phyloP scores from a whole-genome alignment of 2,113 vertebrate genomes.

The Paedocypris sp. region DNA sequence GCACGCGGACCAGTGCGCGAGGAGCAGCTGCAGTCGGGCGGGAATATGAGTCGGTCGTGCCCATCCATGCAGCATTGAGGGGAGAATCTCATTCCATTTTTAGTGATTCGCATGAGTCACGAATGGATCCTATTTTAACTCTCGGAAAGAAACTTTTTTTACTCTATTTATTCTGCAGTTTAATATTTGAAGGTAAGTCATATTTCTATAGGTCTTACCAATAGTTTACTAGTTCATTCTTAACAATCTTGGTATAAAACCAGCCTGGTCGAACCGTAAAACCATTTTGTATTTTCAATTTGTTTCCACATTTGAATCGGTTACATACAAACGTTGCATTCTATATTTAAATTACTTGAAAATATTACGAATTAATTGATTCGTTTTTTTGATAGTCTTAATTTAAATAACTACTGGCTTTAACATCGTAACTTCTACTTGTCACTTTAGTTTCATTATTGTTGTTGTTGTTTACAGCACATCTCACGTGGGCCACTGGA shows the following conservation, averaged over 20 bases:
- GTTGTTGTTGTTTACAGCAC: slow-evolving; percentile 50
- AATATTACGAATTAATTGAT: too few species aligned
- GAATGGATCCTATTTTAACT: slow-evolving; percentile 59
- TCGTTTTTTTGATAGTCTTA: too few species aligned
- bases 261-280: too few species aligned
- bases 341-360: too few species aligned
- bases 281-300: too few species aligned
- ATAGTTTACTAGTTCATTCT: too few species aligned
- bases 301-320: too few species aligned
- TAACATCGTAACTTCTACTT: too few species aligned
- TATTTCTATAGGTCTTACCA: background rate
- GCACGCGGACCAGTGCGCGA: slow-evolving; percentile 32
- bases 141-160: slow-evolving; percentile 42
- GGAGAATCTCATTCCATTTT: slow-evolving; percentile 33
- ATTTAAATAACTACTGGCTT: too few species aligned
- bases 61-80: slow-evolving; percentile 17
- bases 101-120: slow-evolving; percentile 45
- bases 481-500: slow-evolving; percentile 46
- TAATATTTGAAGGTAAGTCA: slow-evolving; percentile 62
- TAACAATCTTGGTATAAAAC: too few species aligned
- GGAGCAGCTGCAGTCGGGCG: slow-evolving; percentile 37
- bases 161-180: slow-evolving; percentile 41
- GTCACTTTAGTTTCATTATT: too few species aligned
- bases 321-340: too few species aligned
- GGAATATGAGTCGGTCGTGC: slow-evolving; percentile 40